These are phyloP conservation scores for Podarcis lilfordi DNA, from an alignment of 2,797 vertebrate species.

Conservation along the genomic window DNA sequence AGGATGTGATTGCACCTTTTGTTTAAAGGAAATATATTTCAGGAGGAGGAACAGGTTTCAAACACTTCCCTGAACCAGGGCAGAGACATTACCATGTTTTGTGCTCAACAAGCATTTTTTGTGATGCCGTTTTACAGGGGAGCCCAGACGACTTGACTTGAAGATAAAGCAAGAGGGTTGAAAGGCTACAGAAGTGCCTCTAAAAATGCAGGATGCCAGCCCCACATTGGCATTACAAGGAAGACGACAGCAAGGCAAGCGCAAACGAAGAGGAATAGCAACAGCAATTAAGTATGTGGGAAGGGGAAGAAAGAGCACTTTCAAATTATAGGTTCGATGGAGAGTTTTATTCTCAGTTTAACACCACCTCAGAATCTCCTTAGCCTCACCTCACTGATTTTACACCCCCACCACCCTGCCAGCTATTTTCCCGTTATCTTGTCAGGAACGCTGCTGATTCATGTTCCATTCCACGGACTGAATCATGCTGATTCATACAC, in stretches of 20 bases:
- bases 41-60: not conserved
- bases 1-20: not conserved
- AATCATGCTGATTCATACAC: not conserved
- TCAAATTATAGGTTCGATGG: not conserved
- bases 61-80: not conserved
- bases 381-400: not conserved
- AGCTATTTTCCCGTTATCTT: not conserved
- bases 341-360: not conserved
- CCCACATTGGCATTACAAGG: not conserved
- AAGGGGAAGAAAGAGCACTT: not conserved
- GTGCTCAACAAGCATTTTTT: not conserved
- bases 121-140: no score
- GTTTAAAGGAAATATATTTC: not conserved
- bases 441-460: not conserved
- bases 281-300: not conserved
- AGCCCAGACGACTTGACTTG: not conserved
- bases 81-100: not conserved
- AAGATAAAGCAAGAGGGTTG: not conserved
- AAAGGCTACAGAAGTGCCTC: no score
- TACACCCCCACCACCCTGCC: not conserved
- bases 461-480: no score
- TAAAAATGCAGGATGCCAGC: not conserved
- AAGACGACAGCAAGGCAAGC: not conserved
- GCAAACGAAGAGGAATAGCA: not conserved
- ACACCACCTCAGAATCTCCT: not conserved